Conservation (phyloP, 2,797 vertebrate species). For the Alauda arvensis region DNA sequence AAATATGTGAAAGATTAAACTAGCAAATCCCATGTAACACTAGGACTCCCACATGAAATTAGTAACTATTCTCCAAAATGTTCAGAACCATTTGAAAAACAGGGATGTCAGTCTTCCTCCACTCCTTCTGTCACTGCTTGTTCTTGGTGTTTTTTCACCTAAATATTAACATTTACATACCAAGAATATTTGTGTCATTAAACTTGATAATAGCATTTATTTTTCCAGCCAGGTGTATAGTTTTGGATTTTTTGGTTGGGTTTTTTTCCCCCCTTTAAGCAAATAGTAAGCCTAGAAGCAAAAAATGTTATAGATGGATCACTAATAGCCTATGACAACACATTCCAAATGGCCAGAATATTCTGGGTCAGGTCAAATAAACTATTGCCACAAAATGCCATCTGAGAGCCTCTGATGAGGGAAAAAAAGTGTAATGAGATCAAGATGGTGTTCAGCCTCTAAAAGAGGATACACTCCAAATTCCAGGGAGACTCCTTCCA, state of each 20-base stretch:
- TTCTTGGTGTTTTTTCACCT: neutral
- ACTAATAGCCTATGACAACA: slow-evolving; percentile 45
- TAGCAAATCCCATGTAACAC: neutral
- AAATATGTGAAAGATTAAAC: neutral
- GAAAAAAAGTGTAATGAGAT: slow-evolving; percentile 16
- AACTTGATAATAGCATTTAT: neutral
- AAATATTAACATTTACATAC: neutral
- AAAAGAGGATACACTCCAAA: neutral
- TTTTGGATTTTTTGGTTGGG: neutral
- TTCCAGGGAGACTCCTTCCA: neutral
- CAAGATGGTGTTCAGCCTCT: slow-evolving; percentile 31
- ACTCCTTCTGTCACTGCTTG: neutral
- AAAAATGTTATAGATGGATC: neutral
- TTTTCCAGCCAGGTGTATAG: neutral
- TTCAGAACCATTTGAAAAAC: neutral
- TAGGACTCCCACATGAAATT: neutral
- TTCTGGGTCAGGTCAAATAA: slow-evolving; percentile 52
- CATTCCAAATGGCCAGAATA: slow-evolving; percentile 30
- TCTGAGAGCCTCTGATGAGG: neutral
- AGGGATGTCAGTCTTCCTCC: neutral
- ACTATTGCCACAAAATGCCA: slow-evolving; percentile 38
- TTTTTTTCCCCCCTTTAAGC: neutral
- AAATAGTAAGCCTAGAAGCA: slow-evolving; percentile 3
- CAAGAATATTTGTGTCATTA: neutral
- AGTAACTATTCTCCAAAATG: neutral